Percentiles rank a stretch among this genome's conserved stretches.
Conservation (phyloP, 2,113 vertebrate species). For the Felis catus region F.catus_Fca126_mat1.0 CM031414.1:83189001-83189500, state of each 20-base stretch:
- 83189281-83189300: rapidly evolving
- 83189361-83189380: not conserved
- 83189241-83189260: rapidly evolving
- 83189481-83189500: not conserved
- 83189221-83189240: not conserved
- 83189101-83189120: not conserved
- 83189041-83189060: not conserved
- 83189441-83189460: not conserved
- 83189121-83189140: not conserved
- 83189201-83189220: not conserved
- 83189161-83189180: not conserved
- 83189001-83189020: not conserved
- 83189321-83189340: not conserved
- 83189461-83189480: not conserved
- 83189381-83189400: not conserved
- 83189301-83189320: not conserved
- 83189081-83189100: not conserved
- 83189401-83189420: not conserved
- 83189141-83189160: not conserved
- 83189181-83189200: not conserved
- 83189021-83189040: not conserved
- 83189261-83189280: not conserved
- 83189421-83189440: not conserved
- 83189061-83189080: not conserved
- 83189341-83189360: not conserved